These are phyloP conservation scores for Pseudococcus viburni DNA, from an alignment of 2,888 invertebrate species.

Conservation along the genomic window DNA sequence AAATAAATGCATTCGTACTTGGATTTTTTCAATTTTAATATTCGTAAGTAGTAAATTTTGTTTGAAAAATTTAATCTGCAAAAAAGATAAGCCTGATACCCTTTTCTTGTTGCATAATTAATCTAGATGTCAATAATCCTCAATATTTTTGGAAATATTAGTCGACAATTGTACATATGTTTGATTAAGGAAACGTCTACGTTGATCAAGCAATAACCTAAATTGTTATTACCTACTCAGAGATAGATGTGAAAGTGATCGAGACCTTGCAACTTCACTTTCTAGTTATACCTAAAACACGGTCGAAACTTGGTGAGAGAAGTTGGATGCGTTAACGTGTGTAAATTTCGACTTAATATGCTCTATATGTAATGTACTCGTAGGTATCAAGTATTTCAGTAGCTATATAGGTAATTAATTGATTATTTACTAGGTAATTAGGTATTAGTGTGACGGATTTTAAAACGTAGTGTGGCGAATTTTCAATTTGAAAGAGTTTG, in stretches of 20 bases:
- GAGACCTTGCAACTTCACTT: constrained; percentile 65
- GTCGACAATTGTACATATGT: background rate
- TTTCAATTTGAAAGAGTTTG: too few species aligned
- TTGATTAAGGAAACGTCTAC: constrained; percentile 45
- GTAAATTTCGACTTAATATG: constrained; percentile 5
- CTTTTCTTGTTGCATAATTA: background rate
- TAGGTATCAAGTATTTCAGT: too few species aligned
- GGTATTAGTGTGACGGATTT: too few species aligned
- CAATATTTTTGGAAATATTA: constrained; percentile 44
- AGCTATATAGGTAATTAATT: too few species aligned
- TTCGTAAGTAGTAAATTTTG: too few species aligned
- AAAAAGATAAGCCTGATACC: too few species aligned
- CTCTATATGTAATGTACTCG: background rate
- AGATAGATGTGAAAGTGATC: constrained; percentile 64
- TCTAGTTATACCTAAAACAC: constrained; percentile 34
- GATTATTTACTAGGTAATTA: too few species aligned
- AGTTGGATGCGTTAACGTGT: background rate
- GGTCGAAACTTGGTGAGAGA: background rate
- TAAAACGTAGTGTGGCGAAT: too few species aligned
- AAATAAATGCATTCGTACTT: too few species aligned
- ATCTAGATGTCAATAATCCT: background rate
- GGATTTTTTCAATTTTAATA: too few species aligned
- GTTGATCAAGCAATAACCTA: constrained; percentile 60
- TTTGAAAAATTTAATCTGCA: too few species aligned
- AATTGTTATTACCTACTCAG: constrained; percentile 55